Evolutionary conservation across 2,888 invertebrate species (phyloP), one percentile per base, ranked within the genome.

Genomic region (Diarsia brunnea): DNA sequence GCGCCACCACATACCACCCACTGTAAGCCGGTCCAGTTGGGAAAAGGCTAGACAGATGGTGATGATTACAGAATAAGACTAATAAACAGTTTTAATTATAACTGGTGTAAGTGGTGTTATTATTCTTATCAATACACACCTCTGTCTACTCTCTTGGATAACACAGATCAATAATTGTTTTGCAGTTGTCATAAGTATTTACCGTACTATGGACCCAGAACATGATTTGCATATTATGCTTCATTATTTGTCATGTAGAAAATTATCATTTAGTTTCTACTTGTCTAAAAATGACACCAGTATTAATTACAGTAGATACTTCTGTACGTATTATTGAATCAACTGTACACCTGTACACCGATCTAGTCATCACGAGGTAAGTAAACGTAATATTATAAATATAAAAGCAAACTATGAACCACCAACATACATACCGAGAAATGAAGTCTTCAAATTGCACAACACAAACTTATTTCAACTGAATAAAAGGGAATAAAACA

Each of bases 341-440:
- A 21, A 24, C 0, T 12, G 21, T 16, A n/a, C n/a, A n/a, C n/a
- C n/a, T 47, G 5, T 47, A 43, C 2, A 38, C 0, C 5, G 0
- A 61, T n/a, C n/a, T 76, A 47, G 0, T n/a, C 8, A 8, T n/a
- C 43, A 31, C 11, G n/a, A n/a, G 4, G 16, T 3, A n/a, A 0
- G 67, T 11, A 43, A 5, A 2, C 2, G 7, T 7, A 7, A 24
- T n/a, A 1, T 8, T 4, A 31, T 27, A 45, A 11, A 61, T 12
- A 66, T 8, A 19, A 21, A 14, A 64, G 2, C 21, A 38, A 16
- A 11, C 0, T n/a, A 0, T n/a, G 1, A 31, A 31, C 11, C 31
- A 61, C 31, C 7, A 11, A 73, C 80, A 51, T 73, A 78, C 77
- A 73, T 19, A 31, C 2, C n/a, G 10, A 14, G 38, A 69, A n/a